These are phyloP conservation scores for Ferdinandea cuprea DNA, from an alignment of 2,888 invertebrate species.

Conservation along the genomic window DNA sequence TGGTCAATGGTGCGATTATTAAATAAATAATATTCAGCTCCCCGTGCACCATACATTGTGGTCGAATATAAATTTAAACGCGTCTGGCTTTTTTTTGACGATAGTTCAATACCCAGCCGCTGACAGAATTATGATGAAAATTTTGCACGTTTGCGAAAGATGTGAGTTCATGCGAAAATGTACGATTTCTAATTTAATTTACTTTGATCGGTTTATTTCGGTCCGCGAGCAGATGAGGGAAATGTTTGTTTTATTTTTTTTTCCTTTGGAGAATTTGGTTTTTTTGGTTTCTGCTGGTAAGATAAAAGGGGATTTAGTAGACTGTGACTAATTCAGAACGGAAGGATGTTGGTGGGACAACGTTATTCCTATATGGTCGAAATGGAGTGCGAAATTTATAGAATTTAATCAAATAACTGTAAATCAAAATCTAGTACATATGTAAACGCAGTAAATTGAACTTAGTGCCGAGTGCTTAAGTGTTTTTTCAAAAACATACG, in stretches of 20 bases:
- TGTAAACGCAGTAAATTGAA: no score
- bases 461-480: no score
- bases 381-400: no score
- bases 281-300: no score
- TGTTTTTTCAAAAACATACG: no score
- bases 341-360: no score
- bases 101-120: conserved; percentile 67
- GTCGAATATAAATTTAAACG: conserved; percentile 31
- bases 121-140: conserved; percentile 64
- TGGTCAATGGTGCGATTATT: conserved; percentile 37
- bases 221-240: conserved; percentile 20
- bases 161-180: conserved; percentile 56
- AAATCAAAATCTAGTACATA: no score
- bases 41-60: conserved; percentile 1
- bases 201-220: conserved; percentile 36
- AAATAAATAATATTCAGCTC: conserved; percentile 33
- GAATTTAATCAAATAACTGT: no score
- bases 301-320: no score
- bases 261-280: not conserved
- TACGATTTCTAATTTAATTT: conserved; percentile 39
- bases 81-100: conserved; percentile 41
- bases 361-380: no score
- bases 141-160: conserved; percentile 60
- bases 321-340: no score
- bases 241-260: not conserved